Evolutionary conservation across 2,113 vertebrate genomes (phyloP), one percentile per base, ranked within the genome.

Genomic region (Phoxinus phoxinus): DNA sequence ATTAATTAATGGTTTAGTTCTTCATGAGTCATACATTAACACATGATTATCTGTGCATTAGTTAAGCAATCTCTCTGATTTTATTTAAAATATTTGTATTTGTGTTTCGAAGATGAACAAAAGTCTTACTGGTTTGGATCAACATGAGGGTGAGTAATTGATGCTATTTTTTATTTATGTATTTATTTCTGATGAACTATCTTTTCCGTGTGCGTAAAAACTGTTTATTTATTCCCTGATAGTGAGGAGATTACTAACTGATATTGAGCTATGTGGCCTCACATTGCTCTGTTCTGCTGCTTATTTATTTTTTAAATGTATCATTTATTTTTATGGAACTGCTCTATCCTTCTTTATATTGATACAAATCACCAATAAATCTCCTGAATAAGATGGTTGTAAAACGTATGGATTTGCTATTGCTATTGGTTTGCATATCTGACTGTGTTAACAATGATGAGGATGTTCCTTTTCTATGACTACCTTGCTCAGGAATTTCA

Each of bases 401-500:
- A 32, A 76, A 76, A 56, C 2, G 4, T 27, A 56, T 56, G 74
- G 48, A 27, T 56, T 56, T 74, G 72, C 15, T 4, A 32, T 25
- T 23, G 19, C 21, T 56, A 56, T 56, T 56, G 53, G 53, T 58
- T 56, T 11, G 30, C 30, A 78, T 58, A 58, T 23, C 6, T 58
- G 17, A 13, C 51, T 58, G 10, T 77, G 51, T 58, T 58, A 58
- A 77, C 27, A 77, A 77, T 58, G 30, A 58, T 76, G 48, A 76
- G 27, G 74, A 76, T 76, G 48, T 35, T 58, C 51, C 5, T 23
- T 58, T 23, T 58, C 51, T 5, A 23, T 53, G 53, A 46, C 76
- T 48, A 53, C 79, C 51, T 81, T 46, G 32, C 51, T 84, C 79
- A 83, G 84, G 80, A 87, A 87, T 87, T 86, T 88, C 74, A 85